Conservation (phyloP, 2,797 vertebrate genomes). For the Gallirallus australis region DNA sequence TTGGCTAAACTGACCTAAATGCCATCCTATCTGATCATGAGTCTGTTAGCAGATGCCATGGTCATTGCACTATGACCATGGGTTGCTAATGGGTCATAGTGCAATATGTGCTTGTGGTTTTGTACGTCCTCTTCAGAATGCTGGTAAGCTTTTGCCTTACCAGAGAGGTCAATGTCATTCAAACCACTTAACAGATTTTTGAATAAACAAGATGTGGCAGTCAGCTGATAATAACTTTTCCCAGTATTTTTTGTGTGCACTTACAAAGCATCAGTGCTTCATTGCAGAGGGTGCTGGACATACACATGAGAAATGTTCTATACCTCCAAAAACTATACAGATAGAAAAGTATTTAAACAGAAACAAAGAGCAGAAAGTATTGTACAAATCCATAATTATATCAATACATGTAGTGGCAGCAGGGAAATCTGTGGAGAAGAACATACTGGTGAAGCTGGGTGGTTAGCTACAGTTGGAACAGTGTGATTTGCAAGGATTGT, state of each 20-base stretch:
- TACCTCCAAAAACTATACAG: background rate
- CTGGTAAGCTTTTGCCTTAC: background rate
- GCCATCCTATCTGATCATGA: background rate
- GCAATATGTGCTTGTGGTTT: background rate
- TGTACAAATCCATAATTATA: background rate
- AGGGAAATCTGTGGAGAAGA: background rate
- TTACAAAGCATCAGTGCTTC: background rate
- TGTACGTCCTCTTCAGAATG: background rate
- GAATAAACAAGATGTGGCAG: background rate
- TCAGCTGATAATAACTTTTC: background rate
- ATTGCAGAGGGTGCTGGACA: background rate
- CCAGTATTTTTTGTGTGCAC: background rate
- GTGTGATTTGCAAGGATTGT: background rate
- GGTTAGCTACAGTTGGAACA: background rate
- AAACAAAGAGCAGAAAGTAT: background rate
- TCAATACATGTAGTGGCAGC: background rate
- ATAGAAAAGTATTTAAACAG: background rate
- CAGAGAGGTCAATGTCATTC: background rate
- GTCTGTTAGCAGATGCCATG: too few species aligned
- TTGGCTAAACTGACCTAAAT: background rate
- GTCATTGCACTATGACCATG: too few species aligned
- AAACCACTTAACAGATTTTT: background rate
- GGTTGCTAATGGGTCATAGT: background rate
- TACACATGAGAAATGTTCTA: background rate
- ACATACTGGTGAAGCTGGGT: rapidly evolving